Base-by-base conservation (phyloP, 2,797 vertebrate genomes). In the Macropodus opercularis region DNA sequence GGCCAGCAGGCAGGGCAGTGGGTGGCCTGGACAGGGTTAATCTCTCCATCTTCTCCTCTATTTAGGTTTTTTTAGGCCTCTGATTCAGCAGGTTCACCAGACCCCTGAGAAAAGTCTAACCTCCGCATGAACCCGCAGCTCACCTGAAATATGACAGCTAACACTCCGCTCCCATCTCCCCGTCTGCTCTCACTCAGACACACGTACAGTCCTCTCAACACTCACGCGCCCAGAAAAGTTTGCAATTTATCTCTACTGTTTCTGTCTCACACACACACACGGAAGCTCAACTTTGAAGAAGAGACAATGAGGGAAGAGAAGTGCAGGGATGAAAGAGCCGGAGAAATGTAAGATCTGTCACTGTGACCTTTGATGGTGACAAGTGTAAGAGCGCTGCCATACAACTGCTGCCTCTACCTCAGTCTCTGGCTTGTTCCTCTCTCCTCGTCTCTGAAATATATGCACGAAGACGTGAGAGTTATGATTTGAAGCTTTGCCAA, bases 101-200 rank as follows among this genome's bases (percentile, higher is more conserved):
- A 87, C 89, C 87, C 86, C 69, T 91, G 90, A 91, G 90, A 92
- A 90, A 84, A 81, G 55, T 24, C 53, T 89, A 73, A 91, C 91
- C 91, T 89, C 74, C 9, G 49, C 24, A 53, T 92, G 91, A 92
- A 92, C 91, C 83, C 55, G 2, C 80, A 72, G 75, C 52, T 73
- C 78, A 83, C 77, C 86, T 87, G 81, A 81, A 78, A 90, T 85
- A 90, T 90, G 91, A 90, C 89, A 92, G 88, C 85, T 85, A 77
- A 75, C 84, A 77, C 77, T 76, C 70, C 68, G 64, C 75, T 85
- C 82, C 88, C 79, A 80, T 89, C 86, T 85, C 75, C 52, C 47
- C 57, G 49, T 51, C 70, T 48, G 56, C 71, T 77, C 55, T 47
- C 27, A 12, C 63, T 76, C 54, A 67, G 41, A 72, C 66, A 77